Evolutionary conservation across 2,113 vertebrate species (phyloP).

Genomic region (Rousettus leschenaultii): DNA sequence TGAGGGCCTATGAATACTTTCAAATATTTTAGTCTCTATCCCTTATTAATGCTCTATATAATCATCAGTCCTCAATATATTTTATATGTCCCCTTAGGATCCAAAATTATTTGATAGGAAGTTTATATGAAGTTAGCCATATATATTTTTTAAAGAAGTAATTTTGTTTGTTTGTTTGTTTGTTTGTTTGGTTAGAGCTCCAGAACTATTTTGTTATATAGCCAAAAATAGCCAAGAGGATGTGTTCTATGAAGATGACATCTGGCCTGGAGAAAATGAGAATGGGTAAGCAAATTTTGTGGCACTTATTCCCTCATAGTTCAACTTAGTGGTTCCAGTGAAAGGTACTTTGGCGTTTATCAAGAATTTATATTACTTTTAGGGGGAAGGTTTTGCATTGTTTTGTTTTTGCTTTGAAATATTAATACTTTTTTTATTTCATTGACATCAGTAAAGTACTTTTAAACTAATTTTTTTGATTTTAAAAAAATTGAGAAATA

Average conservation of each 20-base stretch:
- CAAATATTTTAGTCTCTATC: not conserved
- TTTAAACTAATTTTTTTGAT: constrained; percentile 12
- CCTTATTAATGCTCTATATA: not conserved
- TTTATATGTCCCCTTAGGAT: not conserved
- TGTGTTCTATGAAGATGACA: constrained; percentile 97
- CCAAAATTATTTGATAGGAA: constrained; percentile 12
- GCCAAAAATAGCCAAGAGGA: constrained; percentile 96
- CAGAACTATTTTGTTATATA: constrained; percentile 91
- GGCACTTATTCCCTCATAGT: not conserved
- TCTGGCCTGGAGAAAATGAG: constrained; percentile 94
- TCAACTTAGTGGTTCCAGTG: not conserved
- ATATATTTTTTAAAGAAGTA: not conserved
- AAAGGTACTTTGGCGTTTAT: not conserved
- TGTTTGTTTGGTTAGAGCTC: constrained; percentile 83
- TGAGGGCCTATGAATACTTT: not conserved
- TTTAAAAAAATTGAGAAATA: constrained; percentile 7
- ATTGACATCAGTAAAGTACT: not conserved
- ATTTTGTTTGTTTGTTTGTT: constrained; percentile 30
- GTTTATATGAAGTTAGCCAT: not conserved
- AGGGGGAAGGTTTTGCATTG: not conserved
- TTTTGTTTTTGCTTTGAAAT: constrained; percentile 37
- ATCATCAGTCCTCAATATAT: not conserved
- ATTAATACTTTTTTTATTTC: constrained; percentile 3
- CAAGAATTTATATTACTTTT: not conserved
- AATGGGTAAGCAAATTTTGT: constrained; percentile 87